Percentiles rank a stretch among this genome's conserved stretches.
phyloP scores from a whole-genome alignment of 2,888 invertebrate genomes.

The Tachina lurida region DNA sequence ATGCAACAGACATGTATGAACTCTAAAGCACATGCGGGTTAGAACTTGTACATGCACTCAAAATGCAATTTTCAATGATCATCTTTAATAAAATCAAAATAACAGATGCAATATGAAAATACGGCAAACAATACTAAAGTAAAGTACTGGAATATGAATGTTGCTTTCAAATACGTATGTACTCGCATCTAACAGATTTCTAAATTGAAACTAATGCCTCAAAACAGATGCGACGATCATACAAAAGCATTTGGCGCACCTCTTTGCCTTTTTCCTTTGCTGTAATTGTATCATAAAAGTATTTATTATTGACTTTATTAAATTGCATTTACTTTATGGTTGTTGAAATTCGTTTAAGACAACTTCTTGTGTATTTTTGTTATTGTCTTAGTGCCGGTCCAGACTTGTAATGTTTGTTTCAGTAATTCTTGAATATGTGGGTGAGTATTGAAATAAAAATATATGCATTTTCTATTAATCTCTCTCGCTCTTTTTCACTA shows the following conservation, averaged over 20 bases:
- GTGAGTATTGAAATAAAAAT: too few relatives aligned
- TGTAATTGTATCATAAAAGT: slow-evolving; percentile 57
- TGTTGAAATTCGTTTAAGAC: slow-evolving; percentile 46
- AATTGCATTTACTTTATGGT: slow-evolving; percentile 51
- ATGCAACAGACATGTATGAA: slow-evolving; percentile 33
- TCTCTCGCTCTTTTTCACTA: too few relatives aligned
- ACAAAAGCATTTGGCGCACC: slow-evolving; percentile 58
- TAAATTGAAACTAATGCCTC: slow-evolving; percentile 28
- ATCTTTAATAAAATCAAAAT: slow-evolving; percentile 41
- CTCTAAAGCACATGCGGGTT: slow-evolving; percentile 39
- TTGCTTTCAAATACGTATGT: slow-evolving; percentile 16
- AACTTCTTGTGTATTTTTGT: slow-evolving; percentile 24
- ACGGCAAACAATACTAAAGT: slow-evolving; percentile 11
- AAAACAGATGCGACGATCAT: slow-evolving; percentile 2
- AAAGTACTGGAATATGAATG: slow-evolving; percentile 61
- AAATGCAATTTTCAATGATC: slow-evolving; percentile 54
- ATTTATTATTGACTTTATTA: slow-evolving; percentile 55
- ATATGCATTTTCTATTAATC: too few relatives aligned
- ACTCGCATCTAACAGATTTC: slow-evolving; percentile 33
- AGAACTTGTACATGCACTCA: slow-evolving; percentile 13
- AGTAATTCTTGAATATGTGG: too few relatives aligned
- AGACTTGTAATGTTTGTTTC: too few relatives aligned
- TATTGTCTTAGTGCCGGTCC: not conserved
- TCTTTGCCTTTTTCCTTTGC: slow-evolving; percentile 30
- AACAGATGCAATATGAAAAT: slow-evolving; percentile 46